phyloP scores from a whole-genome alignment of 23 tunicate species.

The Styela clava region DNA sequence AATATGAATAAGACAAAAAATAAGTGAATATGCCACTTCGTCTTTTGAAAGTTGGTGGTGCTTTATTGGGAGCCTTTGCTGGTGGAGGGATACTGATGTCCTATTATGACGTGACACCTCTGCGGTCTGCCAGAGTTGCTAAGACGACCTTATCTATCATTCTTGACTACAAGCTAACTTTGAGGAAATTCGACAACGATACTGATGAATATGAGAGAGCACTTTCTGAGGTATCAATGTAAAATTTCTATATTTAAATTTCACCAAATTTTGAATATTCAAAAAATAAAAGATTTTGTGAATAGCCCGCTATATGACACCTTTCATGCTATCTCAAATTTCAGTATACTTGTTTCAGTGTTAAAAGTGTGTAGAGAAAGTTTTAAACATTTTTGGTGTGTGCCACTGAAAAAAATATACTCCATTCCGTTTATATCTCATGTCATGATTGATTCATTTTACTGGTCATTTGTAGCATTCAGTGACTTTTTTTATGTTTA shows the following conservation, averaged over 20 bases:
- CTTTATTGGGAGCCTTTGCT: not conserved
- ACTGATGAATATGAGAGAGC: conserved; percentile 40
- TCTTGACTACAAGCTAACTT: conserved; percentile 60
- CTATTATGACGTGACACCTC: not conserved
- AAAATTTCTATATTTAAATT: not conserved
- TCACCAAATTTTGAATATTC: conserved; percentile 13
- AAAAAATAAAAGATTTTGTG: no score
- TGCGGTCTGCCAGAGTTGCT: conserved; percentile 62
- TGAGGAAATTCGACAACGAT: conserved; percentile 25
- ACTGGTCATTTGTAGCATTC: no score
- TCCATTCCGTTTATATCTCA: no score
- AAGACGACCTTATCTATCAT: conserved; percentile 47
- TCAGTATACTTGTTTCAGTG: no score
- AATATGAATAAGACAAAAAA: no score
- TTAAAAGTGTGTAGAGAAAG: no score
- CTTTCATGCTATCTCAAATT: no score
- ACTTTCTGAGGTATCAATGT: conserved; percentile 55
- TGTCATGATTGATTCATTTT: no score
- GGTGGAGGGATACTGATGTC: not conserved
- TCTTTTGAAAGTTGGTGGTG: not conserved
- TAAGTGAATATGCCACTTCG: not conserved
- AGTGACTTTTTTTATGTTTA: no score
- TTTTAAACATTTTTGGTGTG: no score
- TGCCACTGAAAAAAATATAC: no score
- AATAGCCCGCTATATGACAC: no score